These are phyloP conservation scores for Hippocampus mohnikei DNA, from an alignment of 2,113 vertebrate genomes.

Conservation along the genomic window DNA sequence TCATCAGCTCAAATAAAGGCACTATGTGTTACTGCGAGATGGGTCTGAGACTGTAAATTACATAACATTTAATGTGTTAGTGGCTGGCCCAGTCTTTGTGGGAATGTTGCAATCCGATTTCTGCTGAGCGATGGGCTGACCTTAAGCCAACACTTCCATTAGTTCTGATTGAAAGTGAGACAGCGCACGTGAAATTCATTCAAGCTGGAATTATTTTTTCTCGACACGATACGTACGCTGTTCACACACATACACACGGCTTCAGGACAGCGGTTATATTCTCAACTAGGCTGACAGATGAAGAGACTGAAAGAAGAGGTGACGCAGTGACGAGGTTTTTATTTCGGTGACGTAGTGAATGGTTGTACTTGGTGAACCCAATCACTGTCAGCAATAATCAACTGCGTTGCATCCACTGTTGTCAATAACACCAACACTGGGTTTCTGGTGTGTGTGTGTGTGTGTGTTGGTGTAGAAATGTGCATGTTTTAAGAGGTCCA, in stretches of 20 bases:
- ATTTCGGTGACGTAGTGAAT: conserved; percentile 54
- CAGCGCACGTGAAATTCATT: conserved; percentile 70
- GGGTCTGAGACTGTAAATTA: too few species aligned
- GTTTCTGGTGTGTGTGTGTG: not conserved
- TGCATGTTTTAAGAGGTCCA: conserved; percentile 13
- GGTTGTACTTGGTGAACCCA: conserved; percentile 43
- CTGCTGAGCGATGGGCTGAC: conserved; percentile 50
- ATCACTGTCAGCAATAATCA: conserved; percentile 38
- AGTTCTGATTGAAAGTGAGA: conserved; percentile 80
- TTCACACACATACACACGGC: conserved; percentile 20
- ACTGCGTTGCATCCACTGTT: conserved; percentile 18
- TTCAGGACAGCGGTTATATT: conserved; percentile 37
- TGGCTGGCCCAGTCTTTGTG: not conserved
- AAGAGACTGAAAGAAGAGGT: conserved; percentile 4
- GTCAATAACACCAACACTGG: conserved; percentile 43
- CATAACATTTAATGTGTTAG: not conserved
- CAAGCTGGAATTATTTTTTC: conserved; percentile 63
- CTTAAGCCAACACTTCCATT: conserved; percentile 82
- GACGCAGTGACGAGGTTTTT: conserved; percentile 15
- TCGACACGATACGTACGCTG: not conserved
- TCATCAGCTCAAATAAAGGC: not conserved
- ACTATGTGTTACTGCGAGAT: too few species aligned
- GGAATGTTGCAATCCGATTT: not conserved
- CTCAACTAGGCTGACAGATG: conserved; percentile 31
- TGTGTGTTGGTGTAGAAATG: not conserved